Evolutionary conservation across 2,888 invertebrate genomes (phyloP), one percentile per base, ranked within the genome.

Genomic region (Morpho helenor): DNA sequence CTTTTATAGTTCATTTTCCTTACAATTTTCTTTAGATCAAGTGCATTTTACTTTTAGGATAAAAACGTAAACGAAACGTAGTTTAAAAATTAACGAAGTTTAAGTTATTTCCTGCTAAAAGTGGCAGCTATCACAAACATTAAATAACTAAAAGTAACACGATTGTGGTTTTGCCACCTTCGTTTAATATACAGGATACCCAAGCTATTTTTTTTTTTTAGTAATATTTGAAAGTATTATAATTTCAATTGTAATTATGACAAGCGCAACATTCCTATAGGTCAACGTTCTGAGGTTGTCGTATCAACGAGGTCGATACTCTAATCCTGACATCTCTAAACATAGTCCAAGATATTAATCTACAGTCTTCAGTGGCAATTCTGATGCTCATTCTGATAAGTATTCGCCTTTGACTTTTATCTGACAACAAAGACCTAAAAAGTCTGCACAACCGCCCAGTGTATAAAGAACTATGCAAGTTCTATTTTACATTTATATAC

Each of bases 381-480:
- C 50, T 9, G 54, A 53, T 59, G 49, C 52, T 45, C 40, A 45
- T n/a, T 46, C 46, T 50, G 50, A 59, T 59, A 59, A 59, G 41
- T 41, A 49, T 56, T 56, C 56, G 41, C 53, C 58, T 54, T 54
- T 59, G 54, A 53, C 58, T 49, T 54, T 59, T 49, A 52, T 58
- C 57, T 53, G 50, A 54, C 54, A 54, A 54, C 49, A 49, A 58
- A 58, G 54, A 47, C 46, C 74, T 69, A 68, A 68, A 59, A 69
- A 71, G 77, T 77, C 69, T 68, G 54, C 41, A 47, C 41, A 47
- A 54, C 41, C 47, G 53, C 23, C 47, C 41, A 53, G 48, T 10
- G 16, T 42, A 10, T 42, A n/a, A 47, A 41, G 48, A 54, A 48
- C 41, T 54, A 43, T 48, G 42, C 54, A 48, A 54, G 54, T 48